These are phyloP conservation scores for Heliconius himera DNA, from an alignment of 1,140 invertebrate genomes.

Conservation along the genomic window DNA sequence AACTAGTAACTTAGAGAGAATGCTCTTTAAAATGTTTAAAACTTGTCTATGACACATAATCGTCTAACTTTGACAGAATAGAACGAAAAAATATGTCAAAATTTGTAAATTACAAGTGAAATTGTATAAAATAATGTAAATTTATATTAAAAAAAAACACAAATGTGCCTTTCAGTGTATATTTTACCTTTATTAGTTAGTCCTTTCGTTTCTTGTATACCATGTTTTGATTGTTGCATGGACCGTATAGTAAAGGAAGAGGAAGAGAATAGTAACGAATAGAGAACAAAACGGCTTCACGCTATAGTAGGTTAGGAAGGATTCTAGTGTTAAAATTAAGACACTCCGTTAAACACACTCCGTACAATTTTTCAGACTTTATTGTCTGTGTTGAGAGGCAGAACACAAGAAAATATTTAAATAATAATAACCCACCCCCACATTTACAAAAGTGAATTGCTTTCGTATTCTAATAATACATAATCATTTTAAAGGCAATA, in stretches of 20 bases:
- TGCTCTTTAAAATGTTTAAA: too few relatives aligned
- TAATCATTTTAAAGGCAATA: too few relatives aligned
- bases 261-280: slow-evolving; percentile 28
- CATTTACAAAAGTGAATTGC: too few relatives aligned
- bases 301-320: too few relatives aligned
- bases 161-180: slow-evolving; percentile 48
- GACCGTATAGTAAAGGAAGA: slow-evolving; percentile 43
- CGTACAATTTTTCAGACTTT: too few relatives aligned
- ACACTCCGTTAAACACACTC: too few relatives aligned
- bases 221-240: slow-evolving; percentile 50
- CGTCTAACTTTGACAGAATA: background rate
- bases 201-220: slow-evolving; percentile 52
- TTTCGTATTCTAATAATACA: too few relatives aligned
- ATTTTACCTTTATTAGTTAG: slow-evolving; percentile 47
- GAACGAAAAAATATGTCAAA: background rate
- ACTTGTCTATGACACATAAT: background rate
- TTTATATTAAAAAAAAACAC: slow-evolving; percentile 69
- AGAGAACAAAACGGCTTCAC: background rate
- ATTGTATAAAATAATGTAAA: background rate
- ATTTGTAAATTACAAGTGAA: background rate
- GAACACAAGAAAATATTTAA: too few relatives aligned
- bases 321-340: too few relatives aligned
- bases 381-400: too few relatives aligned
- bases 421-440: too few relatives aligned
- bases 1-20: background rate